Percentiles rank a stretch among this genome's conserved stretches.
These are phyloP conservation scores for Ips typographus DNA, from an alignment of 1,140 invertebrate species.

Conservation along the genomic window DNA sequence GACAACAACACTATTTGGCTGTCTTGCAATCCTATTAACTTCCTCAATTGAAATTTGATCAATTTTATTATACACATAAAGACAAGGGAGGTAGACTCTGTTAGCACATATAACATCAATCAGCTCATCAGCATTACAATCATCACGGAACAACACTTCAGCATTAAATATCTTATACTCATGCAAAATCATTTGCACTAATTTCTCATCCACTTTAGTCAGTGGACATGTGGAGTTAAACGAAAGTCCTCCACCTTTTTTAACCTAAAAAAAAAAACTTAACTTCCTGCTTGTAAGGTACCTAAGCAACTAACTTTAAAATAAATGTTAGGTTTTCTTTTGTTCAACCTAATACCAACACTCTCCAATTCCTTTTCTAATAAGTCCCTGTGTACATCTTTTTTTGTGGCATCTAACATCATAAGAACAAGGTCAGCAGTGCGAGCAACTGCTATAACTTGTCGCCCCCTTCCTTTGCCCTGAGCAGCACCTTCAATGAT, in stretches of 20 bases:
- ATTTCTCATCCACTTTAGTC: constrained; percentile 94
- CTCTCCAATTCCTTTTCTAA: constrained; percentile 93
- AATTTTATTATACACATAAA: constrained; percentile 99
- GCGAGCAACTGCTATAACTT: constrained; percentile 95
- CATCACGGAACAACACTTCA: constrained; percentile 95
- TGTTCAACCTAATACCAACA: constrained; percentile 95
- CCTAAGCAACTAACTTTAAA: constrained; percentile 73
- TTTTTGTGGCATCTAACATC: constrained; percentile 98
- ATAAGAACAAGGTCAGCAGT: constrained; percentile 97
- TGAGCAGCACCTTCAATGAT: constrained; percentile 96
- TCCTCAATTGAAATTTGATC: constrained; percentile 99
- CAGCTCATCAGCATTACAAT: constrained; percentile 93
- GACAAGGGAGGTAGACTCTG: constrained; percentile 94
- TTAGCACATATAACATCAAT: constrained; percentile 99
- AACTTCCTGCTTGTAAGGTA: not conserved
- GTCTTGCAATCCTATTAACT: constrained; percentile 90
- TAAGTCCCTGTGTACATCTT: constrained; percentile 87
- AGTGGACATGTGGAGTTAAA: constrained; percentile 96
- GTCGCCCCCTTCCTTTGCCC: constrained; percentile 80
- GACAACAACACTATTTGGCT: constrained; percentile 91
- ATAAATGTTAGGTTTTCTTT: constrained; percentile 94
- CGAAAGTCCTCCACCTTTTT: constrained; percentile 98
- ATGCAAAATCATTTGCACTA: constrained; percentile 97
- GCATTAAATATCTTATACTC: constrained; percentile 99
- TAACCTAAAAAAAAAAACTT: constrained; percentile 61